Percentiles rank a stretch among this genome's conserved stretches.
Conservation (phyloP, 2,888 invertebrate species). For the Alentia gelatinosa region DNA sequence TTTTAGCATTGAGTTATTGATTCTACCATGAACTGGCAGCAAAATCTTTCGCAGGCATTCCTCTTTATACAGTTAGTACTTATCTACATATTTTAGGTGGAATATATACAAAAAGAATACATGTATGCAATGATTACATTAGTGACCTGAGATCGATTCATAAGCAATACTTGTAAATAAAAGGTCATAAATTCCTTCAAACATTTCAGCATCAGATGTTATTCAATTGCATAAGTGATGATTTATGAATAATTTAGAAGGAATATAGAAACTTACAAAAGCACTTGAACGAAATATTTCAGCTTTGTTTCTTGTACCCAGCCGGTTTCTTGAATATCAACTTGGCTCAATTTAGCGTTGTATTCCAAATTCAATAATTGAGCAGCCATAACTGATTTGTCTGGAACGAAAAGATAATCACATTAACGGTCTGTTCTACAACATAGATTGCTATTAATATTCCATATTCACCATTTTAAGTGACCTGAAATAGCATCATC, state of each 20-base stretch:
- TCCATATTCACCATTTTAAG: not conserved
- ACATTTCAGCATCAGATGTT: no score
- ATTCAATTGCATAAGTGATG: no score
- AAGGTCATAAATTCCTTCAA: not conserved
- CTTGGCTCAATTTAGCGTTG: not conserved
- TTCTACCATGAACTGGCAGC: not conserved
- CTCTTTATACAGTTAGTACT: no score
- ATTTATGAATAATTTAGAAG: no score
- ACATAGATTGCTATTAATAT: not conserved
- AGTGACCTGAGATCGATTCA: not conserved
- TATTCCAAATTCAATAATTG: not conserved
- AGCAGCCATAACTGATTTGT: not conserved
- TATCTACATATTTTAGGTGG: not conserved
- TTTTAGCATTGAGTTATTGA: not conserved
- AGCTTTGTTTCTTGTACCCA: not conserved
- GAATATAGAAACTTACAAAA: not conserved
- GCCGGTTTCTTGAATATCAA: not conserved
- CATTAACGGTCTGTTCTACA: not conserved
- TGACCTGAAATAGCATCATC: not conserved
- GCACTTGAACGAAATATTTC: not conserved
- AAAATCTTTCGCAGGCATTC: no score
- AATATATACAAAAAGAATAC: not conserved
- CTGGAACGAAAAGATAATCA: not conserved
- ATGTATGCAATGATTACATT: not conserved
- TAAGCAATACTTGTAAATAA: not conserved